phyloP scores from a whole-genome alignment of 2,113 vertebrate genomes.

The Acanthochromis polyacanthus region DNA sequence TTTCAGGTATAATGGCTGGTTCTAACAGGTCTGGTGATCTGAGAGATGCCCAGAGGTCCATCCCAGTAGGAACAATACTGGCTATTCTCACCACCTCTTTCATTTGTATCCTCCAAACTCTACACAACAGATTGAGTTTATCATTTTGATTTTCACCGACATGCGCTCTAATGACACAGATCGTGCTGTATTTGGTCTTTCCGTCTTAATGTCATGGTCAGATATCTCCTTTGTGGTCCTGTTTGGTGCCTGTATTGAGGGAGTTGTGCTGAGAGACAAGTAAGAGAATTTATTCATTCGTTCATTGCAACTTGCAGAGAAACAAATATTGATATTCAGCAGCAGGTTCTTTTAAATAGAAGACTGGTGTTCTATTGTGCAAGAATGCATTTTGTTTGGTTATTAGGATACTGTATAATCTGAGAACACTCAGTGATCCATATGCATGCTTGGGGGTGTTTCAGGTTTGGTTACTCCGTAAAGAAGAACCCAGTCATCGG shows the following conservation, averaged over 20 bases:
- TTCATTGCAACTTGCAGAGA: too few relatives aligned
- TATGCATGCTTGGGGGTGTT: not conserved
- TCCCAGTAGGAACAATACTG: conserved; percentile 95
- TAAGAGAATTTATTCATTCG: conserved; percentile 72
- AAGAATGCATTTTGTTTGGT: too few relatives aligned
- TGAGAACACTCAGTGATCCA: not conserved
- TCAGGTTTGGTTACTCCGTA: conserved; percentile 92
- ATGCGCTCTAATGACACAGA: too few relatives aligned
- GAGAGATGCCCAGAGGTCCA: conserved; percentile 94
- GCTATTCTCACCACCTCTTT: conserved; percentile 96
- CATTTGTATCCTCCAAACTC: conserved; percentile 91
- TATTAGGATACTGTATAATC: too few relatives aligned
- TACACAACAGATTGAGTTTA: not conserved
- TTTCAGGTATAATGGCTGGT: conserved; percentile 95
- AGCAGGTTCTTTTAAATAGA: too few relatives aligned
- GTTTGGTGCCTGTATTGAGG: conserved; percentile 96
- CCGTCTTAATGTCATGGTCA: conserved; percentile 74
- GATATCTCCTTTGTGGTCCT: conserved; percentile 94
- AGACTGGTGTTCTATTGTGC: too few relatives aligned
- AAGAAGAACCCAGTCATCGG: conserved; percentile 92
- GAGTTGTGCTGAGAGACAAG: conserved; percentile 96
- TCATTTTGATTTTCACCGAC: not conserved
- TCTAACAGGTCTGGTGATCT: conserved; percentile 97
- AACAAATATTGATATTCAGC: too few relatives aligned
- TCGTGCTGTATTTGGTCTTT: conserved; percentile 5